These are phyloP conservation scores for Micromussa lordhowensis DNA, from an alignment of 92 coral and sea anemone species.

Conservation along the genomic window DNA sequence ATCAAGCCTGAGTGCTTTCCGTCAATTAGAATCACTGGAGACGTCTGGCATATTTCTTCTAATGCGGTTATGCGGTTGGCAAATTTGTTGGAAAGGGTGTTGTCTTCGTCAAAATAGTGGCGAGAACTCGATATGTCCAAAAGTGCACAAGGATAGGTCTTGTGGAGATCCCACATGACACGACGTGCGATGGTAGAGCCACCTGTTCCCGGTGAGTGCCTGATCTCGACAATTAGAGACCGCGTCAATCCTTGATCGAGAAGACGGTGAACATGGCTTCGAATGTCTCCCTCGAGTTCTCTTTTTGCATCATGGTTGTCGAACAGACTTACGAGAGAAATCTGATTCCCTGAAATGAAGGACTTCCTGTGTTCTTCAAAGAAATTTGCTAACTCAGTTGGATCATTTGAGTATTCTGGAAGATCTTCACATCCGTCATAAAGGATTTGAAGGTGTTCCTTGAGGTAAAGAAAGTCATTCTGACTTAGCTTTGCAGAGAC, in stretches of 20 bases:
- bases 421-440: conserved; percentile 80
- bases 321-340: conserved; percentile 76
- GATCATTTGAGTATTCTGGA: conserved; percentile 39
- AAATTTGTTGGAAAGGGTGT: conserved; percentile 61
- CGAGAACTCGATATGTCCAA: conserved; percentile 51
- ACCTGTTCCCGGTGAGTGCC: conserved; percentile 91
- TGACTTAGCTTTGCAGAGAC: conserved; percentile 56
- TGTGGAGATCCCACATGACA: conserved; percentile 91
- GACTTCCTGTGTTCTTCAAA: conserved; percentile 76
- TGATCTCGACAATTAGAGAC: conserved; percentile 79
- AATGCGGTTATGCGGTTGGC: conserved; percentile 72
- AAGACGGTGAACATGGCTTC: conserved; percentile 76
- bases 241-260: conserved; percentile 69
- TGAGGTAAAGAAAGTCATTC: conserved; percentile 71
- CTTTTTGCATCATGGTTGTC: conserved; percentile 88
- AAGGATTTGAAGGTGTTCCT: conserved; percentile 75
- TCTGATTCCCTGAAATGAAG: conserved; percentile 85
- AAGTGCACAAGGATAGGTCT: conserved; percentile 85
- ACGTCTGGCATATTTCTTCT: conserved; percentile 76
- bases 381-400: conserved; percentile 61
- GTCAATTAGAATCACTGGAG: conserved; percentile 80
- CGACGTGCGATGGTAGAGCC: conserved; percentile 92
- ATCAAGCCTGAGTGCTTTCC: conserved; percentile 79
- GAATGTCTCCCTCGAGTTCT: conserved; percentile 72
- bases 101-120: conserved; percentile 75